These are phyloP conservation scores for Dynastes tityus DNA, from an alignment of 2,888 invertebrate genomes.

Conservation along the genomic window DNA sequence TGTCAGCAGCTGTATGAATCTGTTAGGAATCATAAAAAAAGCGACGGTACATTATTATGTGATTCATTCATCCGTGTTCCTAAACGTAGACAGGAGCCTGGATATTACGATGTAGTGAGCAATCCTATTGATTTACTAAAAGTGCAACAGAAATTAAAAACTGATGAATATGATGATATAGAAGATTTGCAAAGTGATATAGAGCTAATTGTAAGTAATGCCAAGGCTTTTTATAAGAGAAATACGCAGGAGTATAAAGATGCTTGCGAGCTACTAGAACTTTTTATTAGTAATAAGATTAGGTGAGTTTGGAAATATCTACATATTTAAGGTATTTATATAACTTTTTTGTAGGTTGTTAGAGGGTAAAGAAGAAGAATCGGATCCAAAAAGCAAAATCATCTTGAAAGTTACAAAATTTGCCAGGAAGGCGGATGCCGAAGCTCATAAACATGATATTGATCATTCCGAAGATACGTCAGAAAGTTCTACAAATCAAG, in stretches of 20 bases:
- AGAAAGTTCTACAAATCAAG: conserved; percentile 81
- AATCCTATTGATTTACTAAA: conserved; percentile 96
- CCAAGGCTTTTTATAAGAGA: conserved; percentile 94
- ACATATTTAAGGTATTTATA: conserved; percentile 1
- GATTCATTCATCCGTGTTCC: conserved; percentile 96
- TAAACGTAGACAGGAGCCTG: conserved; percentile 92
- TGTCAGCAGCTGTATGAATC: conserved; percentile 95
- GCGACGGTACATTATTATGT: conserved; percentile 91
- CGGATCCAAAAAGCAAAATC: conserved; percentile 71
- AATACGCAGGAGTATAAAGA: conserved; percentile 91
- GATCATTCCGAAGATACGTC: conserved; percentile 81
- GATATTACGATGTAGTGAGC: conserved; percentile 92
- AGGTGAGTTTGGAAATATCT: conserved; percentile 60
- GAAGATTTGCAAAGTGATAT: conserved; percentile 93
- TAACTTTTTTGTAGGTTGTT: conserved; percentile 60
- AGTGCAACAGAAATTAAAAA: conserved; percentile 97
- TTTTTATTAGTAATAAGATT: conserved; percentile 79
- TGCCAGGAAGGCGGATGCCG: conserved; percentile 67
- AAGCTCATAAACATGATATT: conserved; percentile 60
- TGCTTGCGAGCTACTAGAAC: conserved; percentile 90
- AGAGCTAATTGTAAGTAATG: conserved; percentile 93
- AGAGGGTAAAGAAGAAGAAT: conserved; percentile 70
- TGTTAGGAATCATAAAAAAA: conserved; percentile 91
- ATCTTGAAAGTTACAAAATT: conserved; percentile 73
- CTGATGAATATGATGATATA: conserved; percentile 95